Conservation (phyloP, 1,140 invertebrate species). For the Plectrocnemia conspersa region DNA sequence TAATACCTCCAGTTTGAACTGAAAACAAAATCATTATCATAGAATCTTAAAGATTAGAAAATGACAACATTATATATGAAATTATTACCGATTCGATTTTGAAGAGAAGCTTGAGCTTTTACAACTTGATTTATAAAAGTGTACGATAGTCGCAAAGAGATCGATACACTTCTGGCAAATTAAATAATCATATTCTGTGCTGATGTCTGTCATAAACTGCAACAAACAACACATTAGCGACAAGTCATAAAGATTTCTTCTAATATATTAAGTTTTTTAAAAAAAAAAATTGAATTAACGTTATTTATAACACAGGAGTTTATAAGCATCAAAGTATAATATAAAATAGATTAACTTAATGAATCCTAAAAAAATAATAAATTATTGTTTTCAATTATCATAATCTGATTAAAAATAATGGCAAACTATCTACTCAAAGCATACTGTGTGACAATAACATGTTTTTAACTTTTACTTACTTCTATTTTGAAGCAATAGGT, state of each 20-base stretch:
- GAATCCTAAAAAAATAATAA: no score
- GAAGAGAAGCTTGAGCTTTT: slow-evolving; percentile 5
- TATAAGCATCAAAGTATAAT: neutral
- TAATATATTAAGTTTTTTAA: neutral
- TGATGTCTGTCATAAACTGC: slow-evolving; percentile 1
- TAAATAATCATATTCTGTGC: slow-evolving; percentile 1
- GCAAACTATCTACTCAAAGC: neutral
- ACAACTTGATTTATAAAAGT: slow-evolving; percentile 9
- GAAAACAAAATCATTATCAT: neutral
- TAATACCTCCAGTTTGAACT: neutral
- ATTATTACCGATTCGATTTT: slow-evolving; percentile 5
- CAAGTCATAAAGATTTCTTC: neutral
- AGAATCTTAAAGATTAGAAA: neutral
- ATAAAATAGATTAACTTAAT: neutral
- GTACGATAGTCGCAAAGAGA: neutral
- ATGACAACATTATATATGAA: neutral
- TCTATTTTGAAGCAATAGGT: no score
- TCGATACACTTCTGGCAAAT: slow-evolving; percentile 19
- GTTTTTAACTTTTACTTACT: no score
- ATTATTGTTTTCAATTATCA: neutral
- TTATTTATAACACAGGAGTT: neutral
- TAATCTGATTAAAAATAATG: neutral
- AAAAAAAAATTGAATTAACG: slow-evolving; percentile 1
- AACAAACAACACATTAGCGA: no score
- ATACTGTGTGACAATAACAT: no score